phyloP scores from a whole-genome alignment of 2,888 invertebrate genomes.

The Cerceris ruficornis region DNA sequence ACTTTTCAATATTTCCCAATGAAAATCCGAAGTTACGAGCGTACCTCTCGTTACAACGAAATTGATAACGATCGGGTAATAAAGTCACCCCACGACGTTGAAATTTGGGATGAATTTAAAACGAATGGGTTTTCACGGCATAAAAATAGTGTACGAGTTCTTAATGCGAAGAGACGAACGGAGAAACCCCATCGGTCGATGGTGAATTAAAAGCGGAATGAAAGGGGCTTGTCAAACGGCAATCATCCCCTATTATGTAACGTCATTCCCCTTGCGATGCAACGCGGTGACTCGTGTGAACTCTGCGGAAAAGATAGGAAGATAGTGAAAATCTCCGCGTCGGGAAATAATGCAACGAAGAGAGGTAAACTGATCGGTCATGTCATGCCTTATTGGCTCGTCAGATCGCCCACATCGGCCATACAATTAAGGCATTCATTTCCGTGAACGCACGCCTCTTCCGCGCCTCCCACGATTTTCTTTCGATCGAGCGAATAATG shows the following conservation, averaged over 20 bases:
- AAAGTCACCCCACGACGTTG: neutral
- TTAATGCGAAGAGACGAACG: constrained; percentile 14
- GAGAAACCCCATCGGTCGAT: constrained; percentile 66
- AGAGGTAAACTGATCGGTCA: constrained; percentile 77
- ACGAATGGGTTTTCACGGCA: neutral
- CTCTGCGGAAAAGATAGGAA: constrained; percentile 70
- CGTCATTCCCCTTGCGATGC: constrained; percentile 62
- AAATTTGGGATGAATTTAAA: neutral
- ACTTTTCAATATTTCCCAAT: neutral
- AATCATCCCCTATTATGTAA: constrained; percentile 79
- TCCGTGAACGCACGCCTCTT: constrained; percentile 53
- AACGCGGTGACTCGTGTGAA: constrained; percentile 75
- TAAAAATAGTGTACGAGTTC: neutral
- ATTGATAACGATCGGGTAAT: neutral
- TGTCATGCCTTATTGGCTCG: constrained; percentile 78
- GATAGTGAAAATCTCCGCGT: constrained; percentile 63
- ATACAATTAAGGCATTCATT: constrained; percentile 69
- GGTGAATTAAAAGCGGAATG: constrained; percentile 72
- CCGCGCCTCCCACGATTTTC: constrained; percentile 65
- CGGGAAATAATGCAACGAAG: constrained; percentile 60
- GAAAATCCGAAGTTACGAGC: neutral
- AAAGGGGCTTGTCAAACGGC: constrained; percentile 77
- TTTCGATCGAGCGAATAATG: neutral
- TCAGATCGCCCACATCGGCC: constrained; percentile 78
- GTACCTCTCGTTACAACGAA: neutral